Evolutionary conservation across 2,113 vertebrate species (phyloP).

Genomic region (Thamnaconus septentrionalis): DNA sequence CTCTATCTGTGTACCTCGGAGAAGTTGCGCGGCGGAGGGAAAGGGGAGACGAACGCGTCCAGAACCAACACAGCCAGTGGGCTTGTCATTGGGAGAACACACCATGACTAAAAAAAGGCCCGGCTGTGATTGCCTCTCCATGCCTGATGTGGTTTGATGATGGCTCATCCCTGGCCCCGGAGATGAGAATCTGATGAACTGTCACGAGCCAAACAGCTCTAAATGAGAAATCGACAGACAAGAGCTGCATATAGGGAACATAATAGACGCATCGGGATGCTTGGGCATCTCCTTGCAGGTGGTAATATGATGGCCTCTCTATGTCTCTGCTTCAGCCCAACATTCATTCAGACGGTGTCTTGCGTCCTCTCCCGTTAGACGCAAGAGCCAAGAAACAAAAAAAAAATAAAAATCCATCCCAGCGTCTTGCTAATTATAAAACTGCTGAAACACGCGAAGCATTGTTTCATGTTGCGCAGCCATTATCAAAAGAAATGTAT

Average conservation of each 20-base stretch:
- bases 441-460: conserved; percentile 66
- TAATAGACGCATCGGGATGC: conserved; percentile 44
- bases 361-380: conserved; percentile 22
- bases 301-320: conserved; percentile 46
- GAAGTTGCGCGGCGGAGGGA: conserved; percentile 33
- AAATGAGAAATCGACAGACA: conserved; percentile 72
- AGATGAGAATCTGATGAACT: conserved; percentile 73
- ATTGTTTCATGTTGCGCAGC: conserved; percentile 65
- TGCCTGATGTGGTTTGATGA: conserved; percentile 76
- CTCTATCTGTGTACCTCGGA: conserved; percentile 50
- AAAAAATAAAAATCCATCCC: conserved; percentile 13
- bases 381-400: conserved; percentile 13
- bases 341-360: conserved; percentile 12
- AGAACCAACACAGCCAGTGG: conserved; percentile 54
- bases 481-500: conserved; percentile 63
- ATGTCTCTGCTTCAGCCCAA: conserved; percentile 23
- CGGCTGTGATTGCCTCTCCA: conserved; percentile 72
- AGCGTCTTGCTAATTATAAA: conserved; percentile 69
- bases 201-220: conserved; percentile 68
- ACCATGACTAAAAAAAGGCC: conserved; percentile 67
- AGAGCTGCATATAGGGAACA: conserved; percentile 56
- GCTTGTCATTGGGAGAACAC: conserved; percentile 66
- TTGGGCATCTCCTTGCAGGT: conserved; percentile 42
- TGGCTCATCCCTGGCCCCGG: conserved; percentile 58
- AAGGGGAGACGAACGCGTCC: conserved; percentile 45